Base-by-base conservation (phyloP, 2,797 vertebrate species). In the Psittacula echo region DNA sequence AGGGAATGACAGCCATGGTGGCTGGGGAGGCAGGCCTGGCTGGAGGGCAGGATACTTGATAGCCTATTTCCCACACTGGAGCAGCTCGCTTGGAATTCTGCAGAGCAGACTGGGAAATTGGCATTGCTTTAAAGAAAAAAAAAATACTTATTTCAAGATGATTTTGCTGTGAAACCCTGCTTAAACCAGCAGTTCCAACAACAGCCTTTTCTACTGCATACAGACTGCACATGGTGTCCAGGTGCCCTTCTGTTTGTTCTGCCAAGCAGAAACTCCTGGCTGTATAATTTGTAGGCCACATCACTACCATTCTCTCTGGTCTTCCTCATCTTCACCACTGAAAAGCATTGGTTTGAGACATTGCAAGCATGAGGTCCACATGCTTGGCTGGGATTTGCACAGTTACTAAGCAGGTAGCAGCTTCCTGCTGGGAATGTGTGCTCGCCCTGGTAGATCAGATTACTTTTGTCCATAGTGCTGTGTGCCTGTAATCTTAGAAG, bases 291-390 rank as follows among this genome's bases (percentile, higher is more conserved):
- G 14, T 37, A 48, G 20, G 9, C 17, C 58, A 20, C 13, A 2
- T 76, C 3, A 0, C 51, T 44, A 45, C 53, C 45, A 24, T 37
- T 34, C 22, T 5, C 14, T 53, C 21, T 72, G 34, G 26, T 44
- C 20, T 37, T 68, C 30, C 32, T 68, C 18, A 8, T 22, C 39
- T 75, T 51, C 41, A 48, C 11, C 29, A 32, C 21, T 1, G 6
- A 34, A 14, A 50, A 39, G 72, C 54, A 32, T 18, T 17, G 3
- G 1, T 20, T 42, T 26, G 13, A 56, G 78, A 27, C 13, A 4
- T 34, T 5, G 1, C 1, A 5, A 79, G 30, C 23, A 3, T 5
- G 22, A 65, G 17, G 14, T 62, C 20, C n/a, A 26, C 7, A 1
- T 26, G 30, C 20, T 37, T 0, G 0, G 32, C 29, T 50, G 41